Base-by-base conservation (phyloP, 2,888 invertebrate species). In the Nowickia ferox region DNA sequence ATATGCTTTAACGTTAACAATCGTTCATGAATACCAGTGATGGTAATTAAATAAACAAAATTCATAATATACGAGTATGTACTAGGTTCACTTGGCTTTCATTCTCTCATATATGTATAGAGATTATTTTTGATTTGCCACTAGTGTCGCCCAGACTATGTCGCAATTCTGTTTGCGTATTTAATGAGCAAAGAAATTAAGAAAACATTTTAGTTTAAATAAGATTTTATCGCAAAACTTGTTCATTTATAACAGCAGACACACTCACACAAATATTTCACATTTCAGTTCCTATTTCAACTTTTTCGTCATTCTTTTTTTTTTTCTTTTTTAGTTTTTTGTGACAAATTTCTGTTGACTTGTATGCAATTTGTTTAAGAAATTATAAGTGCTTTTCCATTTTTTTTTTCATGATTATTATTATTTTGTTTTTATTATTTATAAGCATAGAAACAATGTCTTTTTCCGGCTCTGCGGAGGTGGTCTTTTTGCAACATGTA, bases 151-250 rank as follows among this genome's bases (percentile, higher is more conserved):
- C 71, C 75, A 78, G 83, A 77, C 76, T 84, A 19, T 78, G 71
- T 83, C 57, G 77, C 84, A 84, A 80, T 63, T 65, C 75, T 55
- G 42, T 74, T 74, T 78, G 57, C 61, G 63, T 85, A 80, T 87
- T 87, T 88, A 88, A 88, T 88, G 88, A 88, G 87, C 84, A 84
- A 87, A 87, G 88, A 88, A 88, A 88, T 88, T 88, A 88, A 87
- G 88, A 87, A 85, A 86, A 87, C 68, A 83, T 77, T 86, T 86
- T 78, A 85, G 66, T 84, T 83, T 86, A 88, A 84, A 87, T 84
- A 84, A 81, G 88, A 88, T 88, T 87, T 87, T 87, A 88, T 88
- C 88, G 72, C 44, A 84, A 86, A 83, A 65, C 44, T 79, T 74
- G 44, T 71, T 65, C 68, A 61, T 75, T 63, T 51, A 46, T 15